Percentiles rank a stretch among this genome's conserved stretches.
Conservation (phyloP, 2,797 vertebrate genomes). For the Paramormyrops hopkinsi region DNA sequence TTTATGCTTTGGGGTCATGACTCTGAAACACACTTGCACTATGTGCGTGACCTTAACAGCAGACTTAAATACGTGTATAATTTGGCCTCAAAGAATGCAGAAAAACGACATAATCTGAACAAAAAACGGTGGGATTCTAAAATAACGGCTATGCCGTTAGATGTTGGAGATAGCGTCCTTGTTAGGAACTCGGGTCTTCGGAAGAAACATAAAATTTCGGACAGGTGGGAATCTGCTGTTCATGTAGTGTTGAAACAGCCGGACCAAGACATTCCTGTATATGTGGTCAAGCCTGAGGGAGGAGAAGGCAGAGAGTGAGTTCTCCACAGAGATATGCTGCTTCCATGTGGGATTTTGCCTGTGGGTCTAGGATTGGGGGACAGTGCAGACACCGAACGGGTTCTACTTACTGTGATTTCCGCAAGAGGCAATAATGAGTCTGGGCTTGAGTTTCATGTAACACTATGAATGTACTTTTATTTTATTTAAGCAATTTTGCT, state of each 20-base stretch:
- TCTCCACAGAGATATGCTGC: no score
- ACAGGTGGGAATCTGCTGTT: neutral
- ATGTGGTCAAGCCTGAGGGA: neutral
- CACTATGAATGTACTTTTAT: no score
- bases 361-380: neutral
- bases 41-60: neutral
- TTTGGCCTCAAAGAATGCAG: neutral
- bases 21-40: neutral
- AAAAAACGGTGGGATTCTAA: neutral
- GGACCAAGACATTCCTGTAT: neutral
- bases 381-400: no score
- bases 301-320: neutral
- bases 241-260: neutral
- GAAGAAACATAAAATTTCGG: neutral
- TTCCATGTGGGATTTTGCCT: neutral
- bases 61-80: neutral
- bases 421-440: no score
- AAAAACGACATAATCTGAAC: neutral
- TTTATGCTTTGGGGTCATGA: neutral
- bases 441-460: no score
- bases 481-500: no score
- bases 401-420: no score
- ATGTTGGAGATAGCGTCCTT: neutral
- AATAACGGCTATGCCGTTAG: neutral
- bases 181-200: neutral